Percentiles rank a stretch among this genome's conserved stretches.
These are phyloP conservation scores for Corydoras sp. DNA, from an alignment of 2,113 vertebrate genomes.

Conservation along the genomic window DNA sequence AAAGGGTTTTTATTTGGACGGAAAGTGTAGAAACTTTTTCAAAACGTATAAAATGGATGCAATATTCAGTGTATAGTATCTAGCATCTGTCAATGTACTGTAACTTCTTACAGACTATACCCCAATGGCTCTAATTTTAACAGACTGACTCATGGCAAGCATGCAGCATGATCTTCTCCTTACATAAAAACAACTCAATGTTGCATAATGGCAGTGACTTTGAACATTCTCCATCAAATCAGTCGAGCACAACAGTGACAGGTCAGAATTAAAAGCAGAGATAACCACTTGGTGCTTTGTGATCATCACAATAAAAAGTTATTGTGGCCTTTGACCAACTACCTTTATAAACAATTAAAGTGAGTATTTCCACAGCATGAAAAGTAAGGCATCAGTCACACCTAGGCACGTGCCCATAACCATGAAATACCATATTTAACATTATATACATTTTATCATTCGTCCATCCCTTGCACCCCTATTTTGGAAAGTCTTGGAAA, in stretches of 20 bases:
- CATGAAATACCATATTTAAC: neutral
- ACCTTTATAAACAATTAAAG: neutral
- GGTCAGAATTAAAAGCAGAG: conserved; percentile 19
- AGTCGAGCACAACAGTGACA: conserved; percentile 30
- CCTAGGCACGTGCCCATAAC: conserved; percentile 3
- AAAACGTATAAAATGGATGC: conserved; percentile 29
- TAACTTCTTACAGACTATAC: conserved; percentile 5
- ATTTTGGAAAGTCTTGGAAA: no score
- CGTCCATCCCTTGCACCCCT: no score
- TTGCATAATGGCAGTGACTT: conserved; percentile 37
- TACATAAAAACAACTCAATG: conserved; percentile 2
- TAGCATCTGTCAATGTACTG: neutral
- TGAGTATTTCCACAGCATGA: conserved; percentile 17
- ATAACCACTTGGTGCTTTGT: no score
- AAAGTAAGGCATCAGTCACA: conserved; percentile 41
- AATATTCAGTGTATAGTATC: conserved; percentile 6
- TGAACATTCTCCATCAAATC: neutral
- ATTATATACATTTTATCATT: no score
- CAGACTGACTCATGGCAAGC: neutral
- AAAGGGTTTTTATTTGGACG: conserved; percentile 40
- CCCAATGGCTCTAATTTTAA: neutral
- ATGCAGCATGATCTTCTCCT: conserved; percentile 7
- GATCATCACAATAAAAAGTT: no score
- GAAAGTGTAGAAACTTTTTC: conserved; percentile 17
- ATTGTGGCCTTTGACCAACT: no score